Percentiles rank a stretch among this genome's conserved stretches.
These are phyloP conservation scores for Chaetura pelagica DNA, from an alignment of 2,113 vertebrate species.

Conservation along the genomic window DNA sequence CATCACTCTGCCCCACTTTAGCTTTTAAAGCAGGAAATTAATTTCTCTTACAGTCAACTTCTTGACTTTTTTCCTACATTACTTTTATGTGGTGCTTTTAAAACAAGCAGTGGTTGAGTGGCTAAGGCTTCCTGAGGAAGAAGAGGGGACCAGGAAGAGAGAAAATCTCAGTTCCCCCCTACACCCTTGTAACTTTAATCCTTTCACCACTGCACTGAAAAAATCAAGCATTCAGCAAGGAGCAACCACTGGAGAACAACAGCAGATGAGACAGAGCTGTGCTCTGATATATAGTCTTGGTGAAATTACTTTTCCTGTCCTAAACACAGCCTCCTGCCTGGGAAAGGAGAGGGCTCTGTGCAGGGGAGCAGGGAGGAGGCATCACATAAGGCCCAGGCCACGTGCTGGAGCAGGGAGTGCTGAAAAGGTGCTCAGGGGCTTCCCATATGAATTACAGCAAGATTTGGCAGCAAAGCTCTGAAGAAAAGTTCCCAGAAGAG, in stretches of 20 bases:
- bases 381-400: fast-evolving
- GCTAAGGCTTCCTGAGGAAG: not conserved
- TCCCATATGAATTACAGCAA: not conserved
- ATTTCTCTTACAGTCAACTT: not conserved
- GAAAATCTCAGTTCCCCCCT: not conserved
- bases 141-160: not conserved
- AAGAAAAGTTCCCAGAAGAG: not conserved
- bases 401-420: fast-evolving
- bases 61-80: not conserved
- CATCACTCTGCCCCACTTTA: not conserved
- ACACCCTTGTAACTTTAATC: not conserved
- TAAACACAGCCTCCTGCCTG: not conserved
- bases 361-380: not conserved
- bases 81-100: fast-evolving
- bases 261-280: not conserved
- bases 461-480: not conserved
- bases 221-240: not conserved
- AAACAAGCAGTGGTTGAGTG: not conserved
- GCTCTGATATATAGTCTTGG: not conserved
- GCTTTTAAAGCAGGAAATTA: not conserved
- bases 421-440: not conserved
- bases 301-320: not conserved
- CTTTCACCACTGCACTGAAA: not conserved
- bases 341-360: not conserved
- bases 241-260: not conserved